Conservation (phyloP, 2,113 vertebrate species). For the Urocitellus parryii region DNA sequence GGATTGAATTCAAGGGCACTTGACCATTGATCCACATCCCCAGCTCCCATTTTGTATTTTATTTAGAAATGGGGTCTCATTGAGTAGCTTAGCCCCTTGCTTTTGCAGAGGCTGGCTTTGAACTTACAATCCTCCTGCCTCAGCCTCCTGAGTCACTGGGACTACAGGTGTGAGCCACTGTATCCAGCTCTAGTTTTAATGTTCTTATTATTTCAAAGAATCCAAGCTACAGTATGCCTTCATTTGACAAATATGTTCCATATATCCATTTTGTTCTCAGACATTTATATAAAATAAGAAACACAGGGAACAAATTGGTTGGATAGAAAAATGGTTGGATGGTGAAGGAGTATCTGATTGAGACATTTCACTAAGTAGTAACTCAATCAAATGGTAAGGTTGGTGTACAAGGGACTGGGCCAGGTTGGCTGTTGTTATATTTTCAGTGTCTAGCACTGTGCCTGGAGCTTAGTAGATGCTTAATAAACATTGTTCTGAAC, state of each 20-base stretch:
- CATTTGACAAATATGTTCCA: not conserved
- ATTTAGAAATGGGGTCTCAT: too few relatives aligned
- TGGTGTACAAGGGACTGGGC: not conserved
- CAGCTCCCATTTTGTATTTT: too few relatives aligned
- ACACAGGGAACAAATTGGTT: not conserved
- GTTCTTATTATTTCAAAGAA: not conserved
- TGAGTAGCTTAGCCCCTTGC: too few relatives aligned
- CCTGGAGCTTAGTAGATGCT: not conserved
- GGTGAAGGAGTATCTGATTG: not conserved
- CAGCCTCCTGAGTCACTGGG: too few relatives aligned
- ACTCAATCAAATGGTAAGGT: not conserved
- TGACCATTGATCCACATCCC: too few relatives aligned
- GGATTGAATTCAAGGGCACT: too few relatives aligned
- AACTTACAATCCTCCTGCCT: too few relatives aligned
- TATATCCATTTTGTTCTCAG: not conserved
- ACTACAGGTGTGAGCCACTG: too few relatives aligned
- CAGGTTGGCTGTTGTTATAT: not conserved
- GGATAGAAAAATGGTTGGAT: not conserved
- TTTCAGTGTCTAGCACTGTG: not conserved
- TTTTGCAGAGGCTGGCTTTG: too few relatives aligned
- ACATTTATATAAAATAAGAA: constrained; percentile 12
- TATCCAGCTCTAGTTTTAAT: not conserved
- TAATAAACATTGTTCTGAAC: not conserved
- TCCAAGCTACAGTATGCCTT: not conserved
- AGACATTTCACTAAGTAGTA: not conserved